phyloP scores from a whole-genome alignment of 2,888 invertebrate species.

The Drosophila austrosaltans region DNA sequence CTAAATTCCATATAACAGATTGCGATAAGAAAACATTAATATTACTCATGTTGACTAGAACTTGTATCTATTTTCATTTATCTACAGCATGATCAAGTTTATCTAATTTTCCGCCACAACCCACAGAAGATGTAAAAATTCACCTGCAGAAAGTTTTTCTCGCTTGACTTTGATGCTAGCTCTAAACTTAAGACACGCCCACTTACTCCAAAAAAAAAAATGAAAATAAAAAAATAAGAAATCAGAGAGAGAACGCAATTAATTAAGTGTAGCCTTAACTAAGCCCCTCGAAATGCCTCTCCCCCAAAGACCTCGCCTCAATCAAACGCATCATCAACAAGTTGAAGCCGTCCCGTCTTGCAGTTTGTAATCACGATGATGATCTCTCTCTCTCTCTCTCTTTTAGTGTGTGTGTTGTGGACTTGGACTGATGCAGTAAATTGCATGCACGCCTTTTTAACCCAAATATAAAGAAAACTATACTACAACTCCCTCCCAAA shows the following conservation, averaged over 20 bases:
- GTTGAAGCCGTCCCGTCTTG: constrained; percentile 30
- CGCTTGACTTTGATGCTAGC: constrained; percentile 4
- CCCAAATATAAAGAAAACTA: constrained; percentile 61
- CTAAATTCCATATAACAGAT: not conserved
- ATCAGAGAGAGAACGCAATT: constrained; percentile 31
- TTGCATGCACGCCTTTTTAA: constrained; percentile 73
- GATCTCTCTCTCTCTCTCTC: constrained; percentile 40
- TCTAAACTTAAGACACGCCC: constrained; percentile 29
- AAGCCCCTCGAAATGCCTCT: constrained; percentile 6
- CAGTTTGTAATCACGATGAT: constrained; percentile 60
- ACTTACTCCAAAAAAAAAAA: constrained; percentile 14
- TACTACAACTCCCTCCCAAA: not conserved
- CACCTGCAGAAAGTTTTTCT: constrained; percentile 31
- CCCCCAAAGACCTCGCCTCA: constrained; percentile 29
- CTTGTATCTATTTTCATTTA: constrained; percentile 3
- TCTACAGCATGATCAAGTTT: not conserved
- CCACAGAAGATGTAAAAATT: constrained; percentile 3
- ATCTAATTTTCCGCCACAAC: constrained; percentile 1
- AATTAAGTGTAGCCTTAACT: constrained; percentile 42
- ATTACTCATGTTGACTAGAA: constrained; percentile 2
- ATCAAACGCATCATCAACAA: constrained; percentile 57
- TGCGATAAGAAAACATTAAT: constrained; percentile 1
- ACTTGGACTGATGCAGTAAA: constrained; percentile 48
- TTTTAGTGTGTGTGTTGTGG: not conserved
- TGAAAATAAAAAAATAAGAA: constrained; percentile 10